Conservation (phyloP, 2,113 vertebrate species). For the Aldabrachelys gigantea region DNA sequence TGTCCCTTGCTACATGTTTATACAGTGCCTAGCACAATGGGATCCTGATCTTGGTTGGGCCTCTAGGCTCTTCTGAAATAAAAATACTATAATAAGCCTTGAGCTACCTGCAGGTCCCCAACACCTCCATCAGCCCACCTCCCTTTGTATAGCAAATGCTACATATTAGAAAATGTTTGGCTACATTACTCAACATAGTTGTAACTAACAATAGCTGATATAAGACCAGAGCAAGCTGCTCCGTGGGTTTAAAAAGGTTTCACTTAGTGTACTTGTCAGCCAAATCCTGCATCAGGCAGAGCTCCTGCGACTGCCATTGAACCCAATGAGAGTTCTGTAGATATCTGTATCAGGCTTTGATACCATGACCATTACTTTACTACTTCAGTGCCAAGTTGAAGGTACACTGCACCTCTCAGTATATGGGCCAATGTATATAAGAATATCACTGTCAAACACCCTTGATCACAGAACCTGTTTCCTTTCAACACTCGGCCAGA, state of each 20-base stretch:
- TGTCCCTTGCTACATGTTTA: not conserved
- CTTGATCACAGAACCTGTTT: not conserved
- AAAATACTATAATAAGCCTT: not conserved
- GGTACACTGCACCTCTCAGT: not conserved
- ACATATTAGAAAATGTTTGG: not conserved
- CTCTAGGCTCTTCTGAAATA: not conserved
- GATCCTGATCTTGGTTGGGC: not conserved
- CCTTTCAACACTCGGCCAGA: conserved; percentile 27
- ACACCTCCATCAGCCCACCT: rapidly evolving
- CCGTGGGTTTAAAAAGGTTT: not conserved
- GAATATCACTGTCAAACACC: not conserved
- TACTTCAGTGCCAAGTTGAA: not conserved
- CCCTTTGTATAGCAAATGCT: not conserved
- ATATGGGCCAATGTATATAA: not conserved
- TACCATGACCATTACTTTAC: rapidly evolving
- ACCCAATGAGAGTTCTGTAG: not conserved
- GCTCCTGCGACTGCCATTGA: not conserved
- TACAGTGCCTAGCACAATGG: not conserved
- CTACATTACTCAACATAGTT: not conserved
- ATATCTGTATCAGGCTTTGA: not conserved
- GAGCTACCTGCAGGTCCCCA: not conserved
- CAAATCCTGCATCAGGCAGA: not conserved
- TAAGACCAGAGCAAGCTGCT: not conserved
- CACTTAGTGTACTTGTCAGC: not conserved
- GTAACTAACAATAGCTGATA: not conserved